Conservation (phyloP, 2,888 invertebrate species). For the Tetragnatha montana region DNA sequence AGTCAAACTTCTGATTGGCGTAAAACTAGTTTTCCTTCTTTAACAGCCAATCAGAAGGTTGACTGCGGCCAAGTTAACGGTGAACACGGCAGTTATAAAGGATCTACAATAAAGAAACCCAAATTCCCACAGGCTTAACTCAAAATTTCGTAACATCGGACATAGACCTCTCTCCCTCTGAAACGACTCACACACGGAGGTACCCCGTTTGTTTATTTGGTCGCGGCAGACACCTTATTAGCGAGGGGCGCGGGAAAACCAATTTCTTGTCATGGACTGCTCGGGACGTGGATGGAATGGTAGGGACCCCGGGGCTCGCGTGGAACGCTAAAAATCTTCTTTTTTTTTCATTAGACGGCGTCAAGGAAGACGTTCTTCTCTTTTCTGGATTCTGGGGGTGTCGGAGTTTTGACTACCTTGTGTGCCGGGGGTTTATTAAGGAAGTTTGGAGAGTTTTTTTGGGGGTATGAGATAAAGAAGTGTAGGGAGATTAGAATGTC, state of each 20-base stretch:
- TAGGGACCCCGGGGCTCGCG: not conserved
- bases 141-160: too few relatives aligned
- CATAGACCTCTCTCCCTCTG: too few relatives aligned
- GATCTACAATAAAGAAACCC: too few relatives aligned
- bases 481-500: too few relatives aligned
- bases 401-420: too few relatives aligned
- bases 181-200: not conserved
- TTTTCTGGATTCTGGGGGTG: not conserved
- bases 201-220: not conserved
- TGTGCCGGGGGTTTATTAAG: not conserved
- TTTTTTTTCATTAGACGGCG: slow-evolving; percentile 4
- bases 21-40: too few relatives aligned
- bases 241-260: not conserved
- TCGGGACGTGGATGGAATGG: slow-evolving; percentile 22
- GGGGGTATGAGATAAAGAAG: too few relatives aligned
- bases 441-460: not conserved
- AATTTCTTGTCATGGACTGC: slow-evolving; percentile 27
- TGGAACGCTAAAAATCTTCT: slow-evolving; percentile 13
- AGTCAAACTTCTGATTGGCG: too few relatives aligned
- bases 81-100: too few relatives aligned
- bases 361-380: not conserved
- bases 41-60: too few relatives aligned
- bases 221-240: not conserved
- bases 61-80: too few relatives aligned
- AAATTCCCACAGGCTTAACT: too few relatives aligned